phyloP scores from a whole-genome alignment of 2,888 invertebrate species.

The Acanthoscelides obtectus region DNA sequence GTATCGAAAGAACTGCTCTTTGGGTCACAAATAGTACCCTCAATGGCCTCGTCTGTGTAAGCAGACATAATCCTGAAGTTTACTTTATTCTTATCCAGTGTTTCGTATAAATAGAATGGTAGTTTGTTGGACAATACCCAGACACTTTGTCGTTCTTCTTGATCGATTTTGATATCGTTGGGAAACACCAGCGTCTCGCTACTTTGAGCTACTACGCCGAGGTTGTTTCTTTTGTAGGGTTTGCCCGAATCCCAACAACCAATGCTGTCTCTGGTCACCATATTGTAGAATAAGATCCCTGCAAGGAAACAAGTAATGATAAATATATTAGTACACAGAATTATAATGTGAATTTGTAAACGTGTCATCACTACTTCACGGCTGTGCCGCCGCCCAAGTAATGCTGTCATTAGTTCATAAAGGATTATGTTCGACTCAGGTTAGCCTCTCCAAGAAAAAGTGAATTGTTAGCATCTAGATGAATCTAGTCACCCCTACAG shows the following conservation, averaged over 20 bases:
- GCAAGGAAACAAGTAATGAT: too few species aligned
- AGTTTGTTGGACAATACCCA: conserved; percentile 75
- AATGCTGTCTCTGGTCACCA: conserved; percentile 69
- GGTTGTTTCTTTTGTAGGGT: conserved; percentile 59
- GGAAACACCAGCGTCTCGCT: conserved; percentile 68
- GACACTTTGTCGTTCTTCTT: conserved; percentile 61
- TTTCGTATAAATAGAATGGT: conserved; percentile 66
- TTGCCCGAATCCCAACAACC: conserved; percentile 78
- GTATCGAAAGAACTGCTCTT: conserved; percentile 20
- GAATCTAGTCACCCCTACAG: too few species aligned
- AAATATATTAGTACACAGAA: too few species aligned
- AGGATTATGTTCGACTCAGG: too few species aligned
- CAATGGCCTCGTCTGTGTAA: conserved; percentile 58
- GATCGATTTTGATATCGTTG: conserved; percentile 74
- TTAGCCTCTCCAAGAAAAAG: too few species aligned
- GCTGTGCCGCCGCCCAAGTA: too few species aligned
- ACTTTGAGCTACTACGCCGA: conserved; percentile 60
- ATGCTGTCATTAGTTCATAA: too few species aligned
- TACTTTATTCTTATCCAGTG: conserved; percentile 58
- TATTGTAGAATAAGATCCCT: conserved; percentile 69
- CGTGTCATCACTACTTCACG: too few species aligned
- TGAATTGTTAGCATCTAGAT: too few species aligned
- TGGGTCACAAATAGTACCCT: conserved; percentile 68
- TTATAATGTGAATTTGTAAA: too few species aligned
- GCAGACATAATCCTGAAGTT: conserved; percentile 73